Base-by-base conservation (phyloP, 1,140 invertebrate species). In the Sinella curviseta region DNA sequence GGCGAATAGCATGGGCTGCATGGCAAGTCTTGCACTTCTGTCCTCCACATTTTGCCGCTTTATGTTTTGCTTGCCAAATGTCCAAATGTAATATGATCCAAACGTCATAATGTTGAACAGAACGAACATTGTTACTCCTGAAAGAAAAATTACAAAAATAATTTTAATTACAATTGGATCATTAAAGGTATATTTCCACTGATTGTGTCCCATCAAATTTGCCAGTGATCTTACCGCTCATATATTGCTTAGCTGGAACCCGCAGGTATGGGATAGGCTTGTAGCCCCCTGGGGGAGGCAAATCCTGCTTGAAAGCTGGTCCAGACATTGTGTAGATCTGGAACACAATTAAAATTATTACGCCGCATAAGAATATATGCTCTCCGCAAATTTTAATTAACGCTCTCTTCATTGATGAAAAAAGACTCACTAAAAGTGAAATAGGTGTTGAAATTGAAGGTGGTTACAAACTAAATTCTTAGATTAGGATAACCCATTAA, bases 281-380 rank as follows among this genome's bases (percentile, higher is more conserved):
- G 86, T 94, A 97, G 74, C 95, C 95, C 82, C 94, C 94, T 74
- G 89, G 87, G 81, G 95, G 95, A 84, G 95, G 94, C 89, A 96
- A 89, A 88, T 97, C 95, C 87, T 97, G 95, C 30, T 84, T 85
- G 76, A 82, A 86, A 14, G 84, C 79, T 48, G 74, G 4, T 74
- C 36, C 35, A 48, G 35, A 75, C 39, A 36, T 34, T 74, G 24
- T 74, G 12, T n/a, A n/a, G n/a, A n/a, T n/a, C n/a, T n/a, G 20
- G 39, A 48, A 12, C 20, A 12, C 20, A 48, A 48, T 48, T 48
- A 48, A 20, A 12, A 8, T 48, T 48, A 48, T 48, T 48, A 12
- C 8, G 20, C 20, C 20, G 20, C 8, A 48, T 48, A 12, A 12
- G 39, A 8, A 12, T 48, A 12, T 8, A 48, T 48, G 8, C 39